Percentiles rank a stretch among this genome's conserved stretches.
Evolutionary conservation across 64 coral and sea anemone genomes (phyloP).

Genomic region (Montipora sp.): DNA sequence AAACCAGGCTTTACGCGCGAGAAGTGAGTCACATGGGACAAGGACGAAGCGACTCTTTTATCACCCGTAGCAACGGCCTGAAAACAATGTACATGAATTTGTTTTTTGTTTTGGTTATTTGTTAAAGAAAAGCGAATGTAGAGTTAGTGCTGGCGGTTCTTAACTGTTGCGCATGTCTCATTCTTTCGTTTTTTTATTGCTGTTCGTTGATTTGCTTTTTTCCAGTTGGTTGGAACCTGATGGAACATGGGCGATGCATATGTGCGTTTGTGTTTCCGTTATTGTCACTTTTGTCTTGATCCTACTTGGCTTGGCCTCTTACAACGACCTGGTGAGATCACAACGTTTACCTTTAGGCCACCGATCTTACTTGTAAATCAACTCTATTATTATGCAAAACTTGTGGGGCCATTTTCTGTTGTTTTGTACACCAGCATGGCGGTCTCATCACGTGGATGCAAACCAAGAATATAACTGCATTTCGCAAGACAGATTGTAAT

Average conservation of each 20-base stretch:
- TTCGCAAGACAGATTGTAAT: too few relatives aligned
- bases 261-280: constrained; percentile 84
- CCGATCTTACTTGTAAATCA: not conserved
- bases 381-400: too few relatives aligned
- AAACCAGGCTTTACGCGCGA: not conserved
- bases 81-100: too few relatives aligned
- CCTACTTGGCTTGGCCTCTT: constrained; percentile 65
- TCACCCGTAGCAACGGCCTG: too few relatives aligned
- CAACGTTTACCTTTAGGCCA: not conserved
- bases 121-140: not conserved
- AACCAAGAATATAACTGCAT: too few relatives aligned
- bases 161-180: not conserved
- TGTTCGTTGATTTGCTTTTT: not conserved
- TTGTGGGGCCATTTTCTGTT: too few relatives aligned
- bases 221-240: constrained; percentile 86
- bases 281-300: constrained; percentile 82
- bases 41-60: not conserved
- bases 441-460: too few relatives aligned
- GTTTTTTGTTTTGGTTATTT: too few relatives aligned
- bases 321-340: constrained; percentile 66
- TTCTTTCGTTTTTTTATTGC: not conserved
- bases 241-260: constrained; percentile 89
- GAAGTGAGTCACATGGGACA: not conserved
- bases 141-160: not conserved
- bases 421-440: too few relatives aligned